phyloP scores from a whole-genome alignment of 2,797 vertebrate genomes.

The Bucorvus abyssinicus region DNA sequence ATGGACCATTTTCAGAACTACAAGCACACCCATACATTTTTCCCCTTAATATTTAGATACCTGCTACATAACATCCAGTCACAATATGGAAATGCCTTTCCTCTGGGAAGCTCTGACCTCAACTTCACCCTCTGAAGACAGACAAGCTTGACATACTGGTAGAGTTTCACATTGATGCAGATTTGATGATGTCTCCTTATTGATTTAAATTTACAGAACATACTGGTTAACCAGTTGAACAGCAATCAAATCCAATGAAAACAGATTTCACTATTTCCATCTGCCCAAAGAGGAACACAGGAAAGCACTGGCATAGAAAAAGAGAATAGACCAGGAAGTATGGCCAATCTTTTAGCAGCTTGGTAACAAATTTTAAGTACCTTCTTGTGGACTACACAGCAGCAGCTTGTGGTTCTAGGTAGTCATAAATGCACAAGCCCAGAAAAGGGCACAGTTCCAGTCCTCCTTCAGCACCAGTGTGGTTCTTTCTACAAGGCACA shows the following conservation, averaged over 20 bases:
- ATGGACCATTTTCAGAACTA: not conserved
- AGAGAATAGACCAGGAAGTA: not conserved
- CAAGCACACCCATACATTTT: not conserved
- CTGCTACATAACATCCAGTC: not conserved
- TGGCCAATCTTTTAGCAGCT: not conserved
- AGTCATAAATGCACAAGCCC: not conserved
- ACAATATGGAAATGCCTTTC: not conserved
- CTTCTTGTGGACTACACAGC: not conserved
- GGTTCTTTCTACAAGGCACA: not conserved
- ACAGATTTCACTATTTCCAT: not conserved
- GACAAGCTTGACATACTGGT: not conserved
- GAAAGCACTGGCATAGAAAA: not conserved
- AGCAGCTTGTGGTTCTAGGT: not conserved
- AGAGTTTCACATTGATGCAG: slow-evolving; percentile 4
- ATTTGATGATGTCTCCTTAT: not conserved
- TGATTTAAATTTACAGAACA: slow-evolving; percentile 33
- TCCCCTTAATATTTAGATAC: not conserved
- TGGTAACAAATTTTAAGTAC: not conserved
- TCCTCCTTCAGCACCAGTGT: not conserved
- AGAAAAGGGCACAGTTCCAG: not conserved
- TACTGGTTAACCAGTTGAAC: slow-evolving; percentile 11
- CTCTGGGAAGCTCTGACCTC: slow-evolving; percentile 19
- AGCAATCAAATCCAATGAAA: not conserved
- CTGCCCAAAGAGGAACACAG: not conserved
- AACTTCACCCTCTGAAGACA: not conserved